phyloP scores from a whole-genome alignment of 2,888 invertebrate species.

The Nesidiocoris tenuis region DNA sequence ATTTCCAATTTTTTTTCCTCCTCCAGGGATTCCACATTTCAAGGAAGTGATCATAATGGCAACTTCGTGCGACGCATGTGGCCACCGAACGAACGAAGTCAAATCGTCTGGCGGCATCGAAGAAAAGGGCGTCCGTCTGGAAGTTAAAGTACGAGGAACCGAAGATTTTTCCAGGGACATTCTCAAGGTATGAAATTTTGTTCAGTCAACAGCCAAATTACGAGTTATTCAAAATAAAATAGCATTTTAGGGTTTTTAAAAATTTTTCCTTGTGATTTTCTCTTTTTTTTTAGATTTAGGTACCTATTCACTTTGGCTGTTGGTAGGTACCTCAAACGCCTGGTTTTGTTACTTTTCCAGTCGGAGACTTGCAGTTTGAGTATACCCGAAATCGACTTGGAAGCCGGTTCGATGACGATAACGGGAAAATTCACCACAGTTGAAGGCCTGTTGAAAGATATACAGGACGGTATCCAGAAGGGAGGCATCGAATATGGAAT shows the following conservation, averaged over 20 bases:
- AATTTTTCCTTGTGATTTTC: no score
- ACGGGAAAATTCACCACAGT: conserved; percentile 94
- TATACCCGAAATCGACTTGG: conserved; percentile 86
- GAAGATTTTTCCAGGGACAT: conserved; percentile 91
- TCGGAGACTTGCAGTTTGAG: conserved; percentile 77
- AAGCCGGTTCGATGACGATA: conserved; percentile 79
- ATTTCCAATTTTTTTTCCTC: conserved; percentile 15
- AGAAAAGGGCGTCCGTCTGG: conserved; percentile 73
- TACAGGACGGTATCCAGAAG: conserved; percentile 65
- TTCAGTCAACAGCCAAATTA: no score
- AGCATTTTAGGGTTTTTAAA: no score
- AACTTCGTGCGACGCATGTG: conserved; percentile 86
- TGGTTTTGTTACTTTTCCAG: conserved; percentile 49
- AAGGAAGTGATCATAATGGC: conserved; percentile 99
- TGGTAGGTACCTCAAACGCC: no score
- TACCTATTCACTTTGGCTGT: no score
- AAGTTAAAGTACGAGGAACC: conserved; percentile 66
- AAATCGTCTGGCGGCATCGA: conserved; percentile 91
- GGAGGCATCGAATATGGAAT: conserved; percentile 36
- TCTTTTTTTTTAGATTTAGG: no score
- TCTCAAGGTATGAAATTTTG: conserved; percentile 61
- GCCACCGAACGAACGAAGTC: conserved; percentile 91
- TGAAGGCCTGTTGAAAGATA: conserved; percentile 80
- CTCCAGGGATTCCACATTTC: conserved; percentile 85
- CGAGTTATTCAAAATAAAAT: no score